Percentiles rank a stretch among this genome's conserved stretches.
Evolutionary conservation across 2,888 invertebrate species (phyloP).

Genomic region (Himalopsyche tibetana): DNA sequence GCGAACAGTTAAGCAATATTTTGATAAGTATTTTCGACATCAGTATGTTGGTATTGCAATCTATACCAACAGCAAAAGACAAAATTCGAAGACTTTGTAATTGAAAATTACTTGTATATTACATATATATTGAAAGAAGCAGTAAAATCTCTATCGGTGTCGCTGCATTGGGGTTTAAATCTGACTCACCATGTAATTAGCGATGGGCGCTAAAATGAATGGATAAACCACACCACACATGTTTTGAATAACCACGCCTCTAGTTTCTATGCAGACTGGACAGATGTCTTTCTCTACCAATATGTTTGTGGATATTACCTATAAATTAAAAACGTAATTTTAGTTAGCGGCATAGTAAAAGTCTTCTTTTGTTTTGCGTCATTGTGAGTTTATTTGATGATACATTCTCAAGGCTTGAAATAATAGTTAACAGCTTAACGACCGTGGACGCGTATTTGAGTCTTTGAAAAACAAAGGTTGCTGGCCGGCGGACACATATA

Average conservation of each 20-base stretch:
- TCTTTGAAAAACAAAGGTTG: too few relatives aligned
- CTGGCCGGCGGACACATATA: too few relatives aligned
- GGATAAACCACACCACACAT: slow-evolving; percentile 55
- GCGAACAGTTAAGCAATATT: too few relatives aligned
- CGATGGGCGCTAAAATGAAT: slow-evolving; percentile 53
- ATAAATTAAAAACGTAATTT: slow-evolving; percentile 34
- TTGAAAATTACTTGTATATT: too few relatives aligned
- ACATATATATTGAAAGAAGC: neutral
- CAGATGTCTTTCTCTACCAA: slow-evolving; percentile 50
- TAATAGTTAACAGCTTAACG: too few relatives aligned
- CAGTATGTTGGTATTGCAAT: too few relatives aligned
- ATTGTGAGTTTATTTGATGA: neutral
- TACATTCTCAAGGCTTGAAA: neutral
- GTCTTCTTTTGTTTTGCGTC: neutral
- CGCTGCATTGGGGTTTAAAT: neutral
- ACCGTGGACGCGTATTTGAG: too few relatives aligned
- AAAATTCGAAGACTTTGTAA: too few relatives aligned
- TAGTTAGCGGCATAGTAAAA: neutral
- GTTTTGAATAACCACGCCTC: slow-evolving; percentile 50
- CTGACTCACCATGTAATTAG: slow-evolving; percentile 57
- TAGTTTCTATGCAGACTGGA: slow-evolving; percentile 56
- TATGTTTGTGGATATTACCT: slow-evolving; percentile 59
- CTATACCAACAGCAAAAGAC: too few relatives aligned
- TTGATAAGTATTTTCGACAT: too few relatives aligned
- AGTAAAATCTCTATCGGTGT: neutral